Conservation (phyloP, 2,888 invertebrate species). For the Nomada hirtipes region DNA sequence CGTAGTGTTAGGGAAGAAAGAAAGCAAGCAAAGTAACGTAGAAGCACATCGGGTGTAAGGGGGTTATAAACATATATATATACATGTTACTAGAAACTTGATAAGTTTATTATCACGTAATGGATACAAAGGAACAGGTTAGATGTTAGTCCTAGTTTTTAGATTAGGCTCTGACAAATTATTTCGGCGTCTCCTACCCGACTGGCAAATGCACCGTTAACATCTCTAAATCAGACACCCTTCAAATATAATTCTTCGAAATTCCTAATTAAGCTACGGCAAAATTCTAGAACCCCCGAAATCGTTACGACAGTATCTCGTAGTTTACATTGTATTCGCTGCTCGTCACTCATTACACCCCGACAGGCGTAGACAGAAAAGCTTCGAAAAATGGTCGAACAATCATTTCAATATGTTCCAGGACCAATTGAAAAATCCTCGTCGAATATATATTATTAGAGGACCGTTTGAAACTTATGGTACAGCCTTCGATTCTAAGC, state of each 20-base stretch:
- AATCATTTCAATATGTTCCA: too few relatives aligned
- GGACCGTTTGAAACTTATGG: neutral
- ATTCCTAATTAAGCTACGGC: constrained; percentile 27
- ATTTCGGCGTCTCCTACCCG: constrained; percentile 11
- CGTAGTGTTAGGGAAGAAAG: constrained; percentile 46
- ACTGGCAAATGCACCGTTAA: neutral
- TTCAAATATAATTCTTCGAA: neutral
- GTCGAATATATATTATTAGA: too few relatives aligned
- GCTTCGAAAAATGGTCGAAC: neutral
- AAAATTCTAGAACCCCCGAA: constrained; percentile 52
- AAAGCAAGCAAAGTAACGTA: constrained; percentile 66
- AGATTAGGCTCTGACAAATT: constrained; percentile 26
- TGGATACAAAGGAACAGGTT: constrained; percentile 76
- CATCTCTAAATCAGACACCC: neutral
- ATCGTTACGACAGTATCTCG: constrained; percentile 47
- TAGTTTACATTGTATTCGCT: constrained; percentile 38
- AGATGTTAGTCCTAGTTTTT: constrained; percentile 56
- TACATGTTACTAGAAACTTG: constrained; percentile 78
- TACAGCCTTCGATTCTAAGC: neutral
- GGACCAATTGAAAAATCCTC: too few relatives aligned
- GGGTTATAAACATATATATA: constrained; percentile 73
- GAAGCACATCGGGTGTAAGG: constrained; percentile 51
- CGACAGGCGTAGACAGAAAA: neutral
- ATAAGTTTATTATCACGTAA: constrained; percentile 80
- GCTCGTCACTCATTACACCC: constrained; percentile 28